Conservation (phyloP, 2,888 invertebrate genomes). For the Spicauda simplicius region DNA sequence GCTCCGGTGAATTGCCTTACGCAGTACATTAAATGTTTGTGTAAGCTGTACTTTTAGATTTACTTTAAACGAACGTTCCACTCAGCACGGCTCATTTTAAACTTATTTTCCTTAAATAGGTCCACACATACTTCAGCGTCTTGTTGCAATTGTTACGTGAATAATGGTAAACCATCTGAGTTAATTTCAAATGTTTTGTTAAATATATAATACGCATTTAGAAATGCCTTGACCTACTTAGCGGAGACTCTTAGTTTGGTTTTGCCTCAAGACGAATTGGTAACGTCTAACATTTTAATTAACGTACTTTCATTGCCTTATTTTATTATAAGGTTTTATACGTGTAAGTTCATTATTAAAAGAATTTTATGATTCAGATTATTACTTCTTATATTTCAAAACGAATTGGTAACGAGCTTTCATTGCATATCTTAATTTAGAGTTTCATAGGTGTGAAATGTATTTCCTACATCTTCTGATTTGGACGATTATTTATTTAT, state of each 20-base stretch:
- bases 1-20: conserved; percentile 46
- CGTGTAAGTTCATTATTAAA: background rate
- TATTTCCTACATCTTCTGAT: too few relatives aligned
- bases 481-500: too few relatives aligned
- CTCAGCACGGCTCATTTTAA: conserved; percentile 2
- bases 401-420: too few relatives aligned
- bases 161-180: conserved; percentile 7
- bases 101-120: background rate
- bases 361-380: too few relatives aligned
- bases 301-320: background rate
- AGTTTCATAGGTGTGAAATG: too few relatives aligned
- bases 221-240: conserved; percentile 27
- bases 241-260: conserved; percentile 4
- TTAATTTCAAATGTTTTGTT: conserved; percentile 12
- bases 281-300: background rate
- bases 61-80: conserved; percentile 21
- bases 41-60: conserved; percentile 36
- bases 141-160: background rate
- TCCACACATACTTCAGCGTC: background rate
- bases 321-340: background rate
- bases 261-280: background rate
- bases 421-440: too few relatives aligned
- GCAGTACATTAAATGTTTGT: conserved; percentile 40
- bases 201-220: conserved; percentile 20
- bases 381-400: too few relatives aligned